Conservation (phyloP, 2,888 invertebrate genomes). For the Hyposoter didymator region DNA sequence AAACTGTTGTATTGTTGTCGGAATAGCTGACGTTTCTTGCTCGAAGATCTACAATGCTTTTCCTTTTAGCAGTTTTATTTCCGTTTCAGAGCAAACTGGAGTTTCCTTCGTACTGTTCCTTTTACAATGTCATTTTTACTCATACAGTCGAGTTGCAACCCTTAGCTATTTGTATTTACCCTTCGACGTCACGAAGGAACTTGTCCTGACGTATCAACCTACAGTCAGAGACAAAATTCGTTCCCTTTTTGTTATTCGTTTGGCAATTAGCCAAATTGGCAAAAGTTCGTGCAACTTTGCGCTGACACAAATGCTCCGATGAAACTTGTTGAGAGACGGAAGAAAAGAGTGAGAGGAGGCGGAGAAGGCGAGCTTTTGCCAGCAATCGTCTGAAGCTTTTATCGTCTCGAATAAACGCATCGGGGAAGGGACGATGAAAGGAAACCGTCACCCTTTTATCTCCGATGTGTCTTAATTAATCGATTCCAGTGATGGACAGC, state of each 20-base stretch:
- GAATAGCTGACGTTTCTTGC: neutral
- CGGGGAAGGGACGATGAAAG: neutral
- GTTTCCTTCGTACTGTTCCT: slow-evolving; percentile 7
- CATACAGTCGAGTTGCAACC: neutral
- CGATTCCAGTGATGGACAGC: slow-evolving; percentile 43
- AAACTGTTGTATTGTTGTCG: neutral
- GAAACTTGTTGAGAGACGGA: slow-evolving; percentile 21
- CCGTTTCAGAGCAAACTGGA: neutral
- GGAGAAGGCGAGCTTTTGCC: slow-evolving; percentile 1
- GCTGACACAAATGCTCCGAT: slow-evolving; percentile 23
- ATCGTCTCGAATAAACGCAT: slow-evolving; percentile 23
- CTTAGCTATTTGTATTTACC: neutral
- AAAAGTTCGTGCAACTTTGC: slow-evolving; percentile 55
- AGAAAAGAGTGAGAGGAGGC: neutral
- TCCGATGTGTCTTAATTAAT: slow-evolving; percentile 60
- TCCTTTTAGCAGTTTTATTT: slow-evolving; percentile 6
- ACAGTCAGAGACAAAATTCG: slow-evolving; percentile 35
- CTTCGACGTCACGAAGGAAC: neutral
- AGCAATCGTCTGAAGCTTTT: slow-evolving; percentile 41
- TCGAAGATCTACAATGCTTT: neutral
- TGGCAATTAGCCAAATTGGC: slow-evolving; percentile 67
- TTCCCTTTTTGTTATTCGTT: slow-evolving; percentile 56
- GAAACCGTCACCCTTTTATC: slow-evolving; percentile 39
- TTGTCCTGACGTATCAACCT: slow-evolving; percentile 14
- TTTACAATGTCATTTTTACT: slow-evolving; percentile 1